Percentiles rank a stretch among this genome's conserved stretches.
phyloP scores from a whole-genome alignment of 2,113 vertebrate species.

The Seriola aureovittata region DNA sequence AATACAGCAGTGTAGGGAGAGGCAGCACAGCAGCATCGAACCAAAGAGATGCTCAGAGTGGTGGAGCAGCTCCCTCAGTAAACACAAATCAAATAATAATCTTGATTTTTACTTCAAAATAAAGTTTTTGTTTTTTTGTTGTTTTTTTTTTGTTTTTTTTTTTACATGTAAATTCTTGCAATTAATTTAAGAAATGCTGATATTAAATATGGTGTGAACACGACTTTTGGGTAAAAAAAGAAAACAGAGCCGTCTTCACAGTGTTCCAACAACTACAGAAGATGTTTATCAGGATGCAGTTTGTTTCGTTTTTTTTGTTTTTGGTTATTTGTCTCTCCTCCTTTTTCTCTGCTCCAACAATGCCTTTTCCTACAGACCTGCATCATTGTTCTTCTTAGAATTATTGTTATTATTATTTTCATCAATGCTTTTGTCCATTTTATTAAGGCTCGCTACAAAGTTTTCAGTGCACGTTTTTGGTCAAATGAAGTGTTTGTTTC shows the following conservation, averaged over 20 bases:
- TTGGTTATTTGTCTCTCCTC: neutral
- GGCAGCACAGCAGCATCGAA: neutral
- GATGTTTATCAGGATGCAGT: neutral
- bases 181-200: neutral
- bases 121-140: too few species aligned
- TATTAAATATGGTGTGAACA: neutral
- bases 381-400: neutral
- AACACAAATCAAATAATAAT: neutral
- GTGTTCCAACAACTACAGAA: neutral
- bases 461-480: neutral
- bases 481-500: too few species aligned
- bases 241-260: neutral
- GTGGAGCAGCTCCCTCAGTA: neutral
- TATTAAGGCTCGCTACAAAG: neutral
- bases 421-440: neutral
- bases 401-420: neutral
- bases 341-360: too few species aligned
- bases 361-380: too few species aligned
- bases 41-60: neutral
- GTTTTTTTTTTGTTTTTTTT: too few species aligned
- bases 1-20: neutral
- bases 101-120: conserved; percentile 5
- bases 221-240: neutral
- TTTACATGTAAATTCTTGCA: neutral
- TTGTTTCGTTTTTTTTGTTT: neutral